Evolutionary conservation across 2,888 invertebrate genomes (phyloP).

Genomic region (Trichopria drosophilae): DNA sequence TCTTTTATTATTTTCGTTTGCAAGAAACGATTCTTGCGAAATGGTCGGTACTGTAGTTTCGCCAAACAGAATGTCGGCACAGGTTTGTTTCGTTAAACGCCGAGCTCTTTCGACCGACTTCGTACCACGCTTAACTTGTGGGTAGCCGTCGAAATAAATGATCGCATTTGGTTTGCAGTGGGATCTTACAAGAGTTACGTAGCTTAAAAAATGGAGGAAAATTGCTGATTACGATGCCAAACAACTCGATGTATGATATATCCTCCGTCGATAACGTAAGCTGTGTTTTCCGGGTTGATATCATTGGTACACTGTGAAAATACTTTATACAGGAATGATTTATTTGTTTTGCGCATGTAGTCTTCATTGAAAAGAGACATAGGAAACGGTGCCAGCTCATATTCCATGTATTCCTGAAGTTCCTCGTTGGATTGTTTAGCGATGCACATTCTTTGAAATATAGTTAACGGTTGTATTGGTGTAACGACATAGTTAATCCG

Average conservation of each 20-base stretch:
- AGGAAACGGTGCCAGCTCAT: constrained; percentile 2
- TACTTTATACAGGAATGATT: constrained; percentile 1
- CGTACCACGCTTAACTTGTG: constrained; percentile 35
- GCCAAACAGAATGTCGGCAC: constrained; percentile 50
- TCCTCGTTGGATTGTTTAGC: no score
- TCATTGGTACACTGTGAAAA: no score
- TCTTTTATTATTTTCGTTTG: no score
- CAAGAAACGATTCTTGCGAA: constrained; percentile 36
- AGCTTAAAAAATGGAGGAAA: constrained; percentile 25
- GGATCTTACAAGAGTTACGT: constrained; percentile 35
- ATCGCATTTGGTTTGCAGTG: constrained; percentile 5
- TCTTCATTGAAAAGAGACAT: constrained; percentile 7
- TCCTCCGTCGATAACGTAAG: constrained; percentile 36
- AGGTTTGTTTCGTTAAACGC: constrained; percentile 51
- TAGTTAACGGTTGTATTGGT: no score
- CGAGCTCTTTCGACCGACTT: constrained; percentile 35
- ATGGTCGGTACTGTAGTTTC: constrained; percentile 47
- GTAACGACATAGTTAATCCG: no score
- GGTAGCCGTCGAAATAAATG: constrained; percentile 43
- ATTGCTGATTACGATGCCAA: no score
- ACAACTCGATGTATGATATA: no score
- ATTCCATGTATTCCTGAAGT: no score
- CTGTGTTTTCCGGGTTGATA: background rate
- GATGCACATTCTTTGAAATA: no score
- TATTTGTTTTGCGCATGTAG: constrained; percentile 8